A percentile compares a stretch with the other conserved stretches of the same genome.
These are phyloP conservation scores for Axinella damicornis DNA, from an alignment of 37 sponge, comb jelly and placozoan species.

Conservation along the genomic window DNA sequence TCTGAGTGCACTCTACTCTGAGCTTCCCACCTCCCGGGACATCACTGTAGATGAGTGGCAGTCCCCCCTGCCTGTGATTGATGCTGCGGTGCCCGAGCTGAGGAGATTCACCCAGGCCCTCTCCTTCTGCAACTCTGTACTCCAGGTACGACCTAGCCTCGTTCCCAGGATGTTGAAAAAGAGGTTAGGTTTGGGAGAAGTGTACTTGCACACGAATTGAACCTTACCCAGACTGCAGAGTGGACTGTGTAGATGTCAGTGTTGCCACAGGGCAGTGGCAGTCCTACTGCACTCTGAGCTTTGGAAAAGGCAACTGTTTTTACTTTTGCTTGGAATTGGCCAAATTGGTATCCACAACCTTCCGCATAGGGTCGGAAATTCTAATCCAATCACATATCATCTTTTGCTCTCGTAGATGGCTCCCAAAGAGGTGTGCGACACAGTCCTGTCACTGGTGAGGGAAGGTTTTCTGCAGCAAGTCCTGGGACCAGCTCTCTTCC, in stretches of 20 bases:
- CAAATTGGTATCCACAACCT: too few relatives aligned
- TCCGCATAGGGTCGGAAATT: too few relatives aligned
- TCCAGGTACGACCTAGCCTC: slow-evolving; percentile 59
- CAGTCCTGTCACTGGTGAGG: slow-evolving; percentile 48
- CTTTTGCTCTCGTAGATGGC: slow-evolving; percentile 48
- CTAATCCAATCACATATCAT: too few relatives aligned
- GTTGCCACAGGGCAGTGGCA: too few relatives aligned
- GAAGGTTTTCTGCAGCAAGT: slow-evolving; percentile 84
- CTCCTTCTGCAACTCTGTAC: slow-evolving; percentile 81
- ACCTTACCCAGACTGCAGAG: too few relatives aligned
- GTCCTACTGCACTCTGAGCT: too few relatives aligned
- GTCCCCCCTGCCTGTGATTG: slow-evolving; percentile 54
- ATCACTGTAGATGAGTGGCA: slow-evolving; percentile 66
- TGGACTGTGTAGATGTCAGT: too few relatives aligned
- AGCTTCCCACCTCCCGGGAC: slow-evolving; percentile 62
- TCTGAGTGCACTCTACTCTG: slow-evolving; percentile 79
- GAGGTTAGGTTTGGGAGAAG: too few relatives aligned
- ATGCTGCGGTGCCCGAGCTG: slow-evolving; percentile 62
- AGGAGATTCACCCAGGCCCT: slow-evolving; percentile 54
- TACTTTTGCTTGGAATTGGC: too few relatives aligned
- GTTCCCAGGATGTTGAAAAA: too few relatives aligned
- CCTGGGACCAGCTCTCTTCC: slow-evolving; percentile 78
- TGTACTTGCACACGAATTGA: too few relatives aligned
- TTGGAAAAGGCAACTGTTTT: too few relatives aligned
- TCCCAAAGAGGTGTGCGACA: slow-evolving; percentile 50